These are phyloP conservation scores for Centrocercus urophasianus DNA, from an alignment of 2,113 vertebrate species.

Conservation along the genomic window DNA sequence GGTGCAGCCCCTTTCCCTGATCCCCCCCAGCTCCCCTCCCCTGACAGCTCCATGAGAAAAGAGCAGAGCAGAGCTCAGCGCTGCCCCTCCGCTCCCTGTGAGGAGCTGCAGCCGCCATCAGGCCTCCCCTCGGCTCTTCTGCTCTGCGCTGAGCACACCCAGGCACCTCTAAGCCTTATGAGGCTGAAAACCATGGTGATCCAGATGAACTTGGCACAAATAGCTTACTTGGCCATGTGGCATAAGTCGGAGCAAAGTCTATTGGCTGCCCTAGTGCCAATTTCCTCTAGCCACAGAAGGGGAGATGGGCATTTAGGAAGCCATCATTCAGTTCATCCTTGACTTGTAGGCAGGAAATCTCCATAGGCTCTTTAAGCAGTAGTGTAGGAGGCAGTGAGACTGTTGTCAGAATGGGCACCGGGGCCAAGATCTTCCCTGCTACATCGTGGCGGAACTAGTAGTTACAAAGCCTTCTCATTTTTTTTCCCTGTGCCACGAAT, in stretches of 20 bases:
- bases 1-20: too few relatives aligned
- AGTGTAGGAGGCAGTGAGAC: background rate
- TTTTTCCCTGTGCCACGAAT: background rate
- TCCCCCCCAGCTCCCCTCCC: too few relatives aligned
- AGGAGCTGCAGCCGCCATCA: too few relatives aligned
- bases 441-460: background rate
- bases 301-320: background rate
- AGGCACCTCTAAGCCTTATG: background rate
- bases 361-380: rapidly evolving
- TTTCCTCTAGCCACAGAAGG: background rate
- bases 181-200: background rate
- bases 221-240: background rate
- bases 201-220: background rate
- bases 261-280: background rate
- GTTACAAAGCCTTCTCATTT: background rate
- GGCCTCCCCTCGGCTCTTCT: too few relatives aligned
- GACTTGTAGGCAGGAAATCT: background rate
- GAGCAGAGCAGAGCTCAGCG: too few relatives aligned
- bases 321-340: background rate
- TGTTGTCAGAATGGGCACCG: background rate
- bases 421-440: background rate
- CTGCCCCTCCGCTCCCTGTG: too few relatives aligned
- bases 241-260: background rate
- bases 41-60: too few relatives aligned
- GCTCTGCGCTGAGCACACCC: too few relatives aligned